Base-by-base conservation (phyloP, 1,140 invertebrate genomes). In the Coptotermes formosanus region DNA sequence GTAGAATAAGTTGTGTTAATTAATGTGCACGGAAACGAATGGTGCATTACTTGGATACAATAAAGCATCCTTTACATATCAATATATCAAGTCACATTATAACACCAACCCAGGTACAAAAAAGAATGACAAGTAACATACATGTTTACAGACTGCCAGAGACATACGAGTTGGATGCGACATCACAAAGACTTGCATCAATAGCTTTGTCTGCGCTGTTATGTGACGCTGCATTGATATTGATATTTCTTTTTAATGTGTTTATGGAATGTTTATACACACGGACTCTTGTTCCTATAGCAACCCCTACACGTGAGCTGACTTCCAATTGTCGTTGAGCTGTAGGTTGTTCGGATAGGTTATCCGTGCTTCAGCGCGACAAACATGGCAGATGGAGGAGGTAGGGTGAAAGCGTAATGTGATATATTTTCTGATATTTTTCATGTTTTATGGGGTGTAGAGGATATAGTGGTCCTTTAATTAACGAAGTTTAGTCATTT, bases 331-430 rank as follows among this genome's bases (percentile, higher is more conserved):
- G 48, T 12, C 48, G n/a, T 86, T 84, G 21, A 44, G 55, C n/a
- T 75, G 23, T 32, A 45, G 75, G 86, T 87, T 87, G 87, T 82
- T 87, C 38, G 38, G 38, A 2, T 38, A 38, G 38, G 4, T 38
- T 2, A 38, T 38, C 38, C 38, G 38, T 38, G 38, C 2, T 38
- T 38, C 85, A 55, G 85, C 86, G 87, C 85, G 86, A 87, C 87
- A 59, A 87, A 85, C 52, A 87, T 87, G 87, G 87, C 84, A 69
- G 84, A 87, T 3, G 21, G 30, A 25, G 87, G 86, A 87, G 87
- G 87, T 87, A 86, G 25, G 14, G 85, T 85, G 45, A 85, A 85
- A 44, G 75, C n/a, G 11, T 2, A 45, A 48, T n/a, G 23, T 43
- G 43, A 44, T 64, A 43, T 32, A 45, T 45, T 45, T 55, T 83